These are phyloP conservation scores for Gymnobelideus leadbeateri DNA, from an alignment of 2,113 vertebrate genomes.

Conservation along the genomic window DNA sequence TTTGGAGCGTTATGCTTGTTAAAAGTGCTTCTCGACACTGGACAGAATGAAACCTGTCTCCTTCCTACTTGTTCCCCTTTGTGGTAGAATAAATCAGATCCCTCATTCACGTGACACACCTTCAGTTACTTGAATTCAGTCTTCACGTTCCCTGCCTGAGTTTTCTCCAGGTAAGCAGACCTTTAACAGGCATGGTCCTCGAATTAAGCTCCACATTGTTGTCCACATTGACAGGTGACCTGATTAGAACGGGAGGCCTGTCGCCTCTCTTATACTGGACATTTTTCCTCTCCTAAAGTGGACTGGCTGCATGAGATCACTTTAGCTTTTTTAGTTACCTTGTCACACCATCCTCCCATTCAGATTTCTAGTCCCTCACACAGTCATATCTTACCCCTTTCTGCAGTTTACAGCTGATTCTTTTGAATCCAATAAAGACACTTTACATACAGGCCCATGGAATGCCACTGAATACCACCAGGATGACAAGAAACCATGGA, in stretches of 20 bases:
- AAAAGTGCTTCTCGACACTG: neutral
- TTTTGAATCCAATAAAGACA: neutral
- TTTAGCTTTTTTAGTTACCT: neutral
- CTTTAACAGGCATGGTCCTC: too few species aligned
- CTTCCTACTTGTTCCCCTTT: neutral
- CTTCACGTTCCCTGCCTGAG: neutral
- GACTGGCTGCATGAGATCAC: neutral
- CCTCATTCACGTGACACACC: neutral
- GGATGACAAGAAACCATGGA: neutral
- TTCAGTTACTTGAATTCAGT: neutral
- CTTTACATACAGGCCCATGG: neutral
- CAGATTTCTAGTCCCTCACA: neutral
- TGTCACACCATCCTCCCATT: neutral
- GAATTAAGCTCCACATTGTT: too few species aligned
- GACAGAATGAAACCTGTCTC: neutral
- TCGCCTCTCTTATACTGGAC: too few species aligned
- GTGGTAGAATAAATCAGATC: neutral
- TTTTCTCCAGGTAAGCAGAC: neutral
- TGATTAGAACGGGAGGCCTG: too few species aligned
- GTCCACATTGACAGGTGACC: too few species aligned
- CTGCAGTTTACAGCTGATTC: neutral
- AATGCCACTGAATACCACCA: neutral
- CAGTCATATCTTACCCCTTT: neutral
- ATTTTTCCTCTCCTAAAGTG: too few species aligned
- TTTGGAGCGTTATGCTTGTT: too few species aligned